Evolutionary conservation across 2,888 invertebrate genomes (phyloP), one percentile per base, ranked within the genome.

Genomic region (Lasioglossum calceatum): DNA sequence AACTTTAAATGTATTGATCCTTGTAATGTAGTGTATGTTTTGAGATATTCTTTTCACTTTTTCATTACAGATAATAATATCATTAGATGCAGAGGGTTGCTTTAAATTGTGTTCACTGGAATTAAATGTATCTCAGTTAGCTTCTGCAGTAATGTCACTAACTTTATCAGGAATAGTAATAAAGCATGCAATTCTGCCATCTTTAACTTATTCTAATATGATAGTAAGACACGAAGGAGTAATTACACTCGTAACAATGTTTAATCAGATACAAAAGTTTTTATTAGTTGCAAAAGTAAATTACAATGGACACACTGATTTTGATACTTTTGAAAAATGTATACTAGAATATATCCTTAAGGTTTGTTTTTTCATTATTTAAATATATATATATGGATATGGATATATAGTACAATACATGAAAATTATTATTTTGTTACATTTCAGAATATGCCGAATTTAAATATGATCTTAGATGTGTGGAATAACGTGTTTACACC

Each of bases 81-180:
- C 93, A 4, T 83, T 95, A 39, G 85, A 95, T 81, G 71, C 91
- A 8, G 91, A 92, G 50, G 83, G 23, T 58, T 96, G 96, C 86
- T 95, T 97, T 72, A 95, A 96, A 39, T 93, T 94, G 39, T 96
- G 95, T 92, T 95, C 96, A 88, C 88, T 91, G 16, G 95, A 96
- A 81, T 93, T 97, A 16, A 96, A 93, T 87, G 89, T 96, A 27
- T 90, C 95, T n/a, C 97, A 97, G 94, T 95, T 96, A 50, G 95
- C 96, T 0, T 96, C 95, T 88, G 96, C 96, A 86, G 93, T 96
- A 3, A 92, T 96, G 89, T 96, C 96, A 87, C 93, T 96, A 0
- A 95, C 96, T 36, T 91, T 96, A 82, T 96, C 97, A 4, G 93
- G 95, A 23, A 95, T 95, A 27, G 92, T 97, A 77, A 87, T 97